Evolutionary conservation across 2,888 invertebrate species (phyloP), one percentile per base, ranked within the genome.

Genomic region (Melieria picta): DNA sequence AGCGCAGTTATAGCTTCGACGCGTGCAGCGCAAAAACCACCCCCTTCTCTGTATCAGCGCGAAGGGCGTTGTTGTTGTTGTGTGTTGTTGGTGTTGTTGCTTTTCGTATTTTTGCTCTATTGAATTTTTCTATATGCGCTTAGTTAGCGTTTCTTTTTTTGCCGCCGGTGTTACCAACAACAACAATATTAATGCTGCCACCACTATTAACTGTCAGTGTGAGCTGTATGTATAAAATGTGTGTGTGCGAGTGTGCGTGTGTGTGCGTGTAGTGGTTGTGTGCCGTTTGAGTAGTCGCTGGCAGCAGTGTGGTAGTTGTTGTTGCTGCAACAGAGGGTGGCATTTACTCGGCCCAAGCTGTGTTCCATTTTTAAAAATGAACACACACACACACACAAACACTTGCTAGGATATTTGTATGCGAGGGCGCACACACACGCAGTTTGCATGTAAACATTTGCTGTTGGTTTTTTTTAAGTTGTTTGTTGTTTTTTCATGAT

Each of bases 221-320:
- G 11, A 11, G 11, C 52, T 11, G 10, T 50, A 50, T 50, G 11
- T 50, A 11, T 50, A n/a, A 13, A 2, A 57, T 7, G 13, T 13
- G 67, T 60, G n/a, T 61, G 45, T 73, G 56, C 47, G 46, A n/a
- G n/a, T 63, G 66, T 48, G 56, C 63, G 57, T 58, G 61, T 64
- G 63, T 30, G 11, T 16, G 50, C 10, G 58, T 52, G 64, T 50
- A 57, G 64, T 45, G 64, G 58, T 13, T 55, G 52, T 58, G 43
- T 13, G 7, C n/a, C 16, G 61, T 48, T 63, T 30, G 52, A 45
- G 55, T 52, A 52, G 52, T 65, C 43, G 65, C 52, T 30, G 79
- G 82, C 82, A 80, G 80, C 75, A 74, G 73, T 76, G 70, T 48
- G 52, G 42, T 11, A 58, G 47, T 69, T 55, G 73, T 65, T 57